Conservation (phyloP, 2,113 vertebrate genomes). For the Lampris incognitus region DNA sequence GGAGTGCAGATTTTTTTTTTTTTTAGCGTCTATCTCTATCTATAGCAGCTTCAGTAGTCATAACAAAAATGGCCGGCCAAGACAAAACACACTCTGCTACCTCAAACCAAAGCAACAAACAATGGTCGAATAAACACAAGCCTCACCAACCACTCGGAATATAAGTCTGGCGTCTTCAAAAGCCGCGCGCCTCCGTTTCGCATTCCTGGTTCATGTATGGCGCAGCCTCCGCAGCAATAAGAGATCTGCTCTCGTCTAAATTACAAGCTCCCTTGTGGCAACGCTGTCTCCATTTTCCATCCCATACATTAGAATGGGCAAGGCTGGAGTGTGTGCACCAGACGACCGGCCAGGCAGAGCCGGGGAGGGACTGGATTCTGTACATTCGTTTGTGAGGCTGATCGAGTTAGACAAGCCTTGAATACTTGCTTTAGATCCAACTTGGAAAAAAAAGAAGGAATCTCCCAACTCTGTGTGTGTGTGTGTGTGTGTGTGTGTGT, state of each 20-base stretch:
- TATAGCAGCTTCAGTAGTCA: slow-evolving; percentile 77
- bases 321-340: slow-evolving; percentile 22
- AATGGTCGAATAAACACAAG: slow-evolving; percentile 79
- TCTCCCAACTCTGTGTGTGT: background rate
- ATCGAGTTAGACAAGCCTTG: slow-evolving; percentile 43
- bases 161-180: slow-evolving; percentile 72
- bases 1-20: slow-evolving; percentile 56
- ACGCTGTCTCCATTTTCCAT: slow-evolving; percentile 66
- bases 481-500: background rate
- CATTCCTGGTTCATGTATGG: slow-evolving; percentile 75
- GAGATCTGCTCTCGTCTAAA: slow-evolving; percentile 74
- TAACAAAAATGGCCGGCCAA: slow-evolving; percentile 75
- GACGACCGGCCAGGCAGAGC: slow-evolving; percentile 31
- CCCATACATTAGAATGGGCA: slow-evolving; percentile 67
- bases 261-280: slow-evolving; percentile 76
- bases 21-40: slow-evolving; percentile 68
- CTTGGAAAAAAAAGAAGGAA: background rate
- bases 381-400: slow-evolving; percentile 2
- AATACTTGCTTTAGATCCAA: slow-evolving; percentile 29
- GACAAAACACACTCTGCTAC: slow-evolving; percentile 79
- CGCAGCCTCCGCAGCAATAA: slow-evolving; percentile 69
- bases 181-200: slow-evolving; percentile 66
- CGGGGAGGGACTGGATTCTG: slow-evolving; percentile 28
- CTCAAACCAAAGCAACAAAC: slow-evolving; percentile 79
- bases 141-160: slow-evolving; percentile 70